Conservation (phyloP, 2,113 vertebrate genomes). For the Rhadina sibilatrix region DNA sequence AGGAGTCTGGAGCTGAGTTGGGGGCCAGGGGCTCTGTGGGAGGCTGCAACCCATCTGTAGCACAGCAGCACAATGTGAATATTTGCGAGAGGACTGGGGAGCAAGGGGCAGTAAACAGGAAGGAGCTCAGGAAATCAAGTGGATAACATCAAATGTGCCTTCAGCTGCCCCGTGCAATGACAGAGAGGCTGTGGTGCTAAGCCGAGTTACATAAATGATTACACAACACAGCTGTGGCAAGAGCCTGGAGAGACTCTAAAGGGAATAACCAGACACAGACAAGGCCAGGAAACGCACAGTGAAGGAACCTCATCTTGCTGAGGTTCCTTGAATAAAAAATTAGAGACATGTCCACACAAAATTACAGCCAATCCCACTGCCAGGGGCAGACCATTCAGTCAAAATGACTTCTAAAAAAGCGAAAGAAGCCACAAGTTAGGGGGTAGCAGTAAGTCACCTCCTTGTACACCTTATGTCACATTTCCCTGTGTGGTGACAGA, state of each 20-base stretch:
- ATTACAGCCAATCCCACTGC: not conserved
- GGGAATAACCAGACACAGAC: not conserved
- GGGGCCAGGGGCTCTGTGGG: not conserved
- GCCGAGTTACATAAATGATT: not conserved
- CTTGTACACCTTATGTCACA: accelerated
- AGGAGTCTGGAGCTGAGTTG: not conserved
- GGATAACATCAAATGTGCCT: not conserved
- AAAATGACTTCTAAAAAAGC: not conserved
- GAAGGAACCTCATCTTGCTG: not conserved
- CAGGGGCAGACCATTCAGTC: not conserved
- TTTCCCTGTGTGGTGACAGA: not conserved
- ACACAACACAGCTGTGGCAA: not conserved
- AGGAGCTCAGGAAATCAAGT: not conserved
- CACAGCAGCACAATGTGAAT: not conserved
- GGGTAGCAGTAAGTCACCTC: not conserved
- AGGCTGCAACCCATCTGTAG: not conserved
- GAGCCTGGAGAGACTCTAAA: not conserved
- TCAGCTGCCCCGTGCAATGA: not conserved
- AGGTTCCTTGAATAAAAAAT: not conserved
- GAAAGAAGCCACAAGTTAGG: not conserved
- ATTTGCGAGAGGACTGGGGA: not conserved
- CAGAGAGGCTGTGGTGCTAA: not conserved
- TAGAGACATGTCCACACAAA: not conserved
- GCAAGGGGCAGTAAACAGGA: not conserved
- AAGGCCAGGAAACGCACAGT: not conserved